phyloP scores from a whole-genome alignment of 2,888 invertebrate species.

The Caenorhabditis sp. region DNA sequence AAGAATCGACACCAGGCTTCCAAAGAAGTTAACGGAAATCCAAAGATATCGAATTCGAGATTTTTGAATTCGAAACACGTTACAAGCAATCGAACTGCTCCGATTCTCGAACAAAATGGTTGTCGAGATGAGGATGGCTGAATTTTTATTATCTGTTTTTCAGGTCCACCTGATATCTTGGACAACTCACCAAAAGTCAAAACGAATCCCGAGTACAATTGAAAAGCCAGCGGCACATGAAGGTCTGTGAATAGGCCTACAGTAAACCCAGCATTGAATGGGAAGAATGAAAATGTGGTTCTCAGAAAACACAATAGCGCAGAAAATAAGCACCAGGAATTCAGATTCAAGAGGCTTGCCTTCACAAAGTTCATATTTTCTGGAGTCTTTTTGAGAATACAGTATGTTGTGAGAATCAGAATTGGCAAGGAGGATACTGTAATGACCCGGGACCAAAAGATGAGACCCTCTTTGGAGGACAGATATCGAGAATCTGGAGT shows the following conservation, averaged over 20 bases:
- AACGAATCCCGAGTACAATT: not conserved
- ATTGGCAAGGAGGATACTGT: not conserved
- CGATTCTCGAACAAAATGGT: not conserved
- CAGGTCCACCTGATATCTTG: not conserved
- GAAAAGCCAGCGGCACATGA: not conserved
- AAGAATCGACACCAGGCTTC: too few species aligned
- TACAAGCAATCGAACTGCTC: not conserved
- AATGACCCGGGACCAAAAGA: too few species aligned
- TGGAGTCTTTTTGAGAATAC: conserved; percentile 7
- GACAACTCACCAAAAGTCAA: conserved; percentile 1
- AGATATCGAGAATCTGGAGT: not conserved
- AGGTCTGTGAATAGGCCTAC: not conserved
- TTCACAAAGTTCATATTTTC: conserved; percentile 12
- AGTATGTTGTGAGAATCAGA: not conserved
- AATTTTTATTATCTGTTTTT: not conserved
- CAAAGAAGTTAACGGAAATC: not conserved
- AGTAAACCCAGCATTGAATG: conserved; percentile 5
- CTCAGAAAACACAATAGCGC: not conserved
- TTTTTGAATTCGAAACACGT: not conserved
- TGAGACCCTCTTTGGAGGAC: not conserved
- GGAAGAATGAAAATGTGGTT: conserved; percentile 1
- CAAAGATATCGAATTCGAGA: not conserved
- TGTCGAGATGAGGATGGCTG: not conserved
- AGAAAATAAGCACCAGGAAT: not conserved
- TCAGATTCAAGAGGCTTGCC: conserved; percentile 2